Conservation (phyloP, 1,140 invertebrate species). For the Steinernema khuongi region DNA sequence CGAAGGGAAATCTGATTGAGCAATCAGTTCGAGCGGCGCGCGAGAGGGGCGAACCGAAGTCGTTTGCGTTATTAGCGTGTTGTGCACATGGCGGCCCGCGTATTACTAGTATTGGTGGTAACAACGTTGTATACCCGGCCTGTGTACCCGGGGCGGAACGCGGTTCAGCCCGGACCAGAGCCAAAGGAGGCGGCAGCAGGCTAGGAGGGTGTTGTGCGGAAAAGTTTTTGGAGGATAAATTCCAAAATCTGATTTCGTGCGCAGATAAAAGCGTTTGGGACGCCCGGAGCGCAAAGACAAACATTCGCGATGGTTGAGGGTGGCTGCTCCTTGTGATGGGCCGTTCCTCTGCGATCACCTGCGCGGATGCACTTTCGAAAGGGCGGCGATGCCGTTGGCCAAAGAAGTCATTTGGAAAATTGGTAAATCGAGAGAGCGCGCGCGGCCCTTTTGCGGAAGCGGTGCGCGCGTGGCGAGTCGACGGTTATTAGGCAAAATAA, state of each 20-base stretch:
- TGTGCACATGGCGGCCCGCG: background rate
- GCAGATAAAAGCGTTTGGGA: background rate
- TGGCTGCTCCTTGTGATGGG: too few relatives aligned
- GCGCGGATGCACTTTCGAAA: background rate
- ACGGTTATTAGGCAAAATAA: constrained; percentile 8
- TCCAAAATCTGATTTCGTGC: background rate
- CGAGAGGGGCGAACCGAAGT: background rate
- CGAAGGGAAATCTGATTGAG: constrained; percentile 12
- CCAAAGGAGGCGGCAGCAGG: background rate
- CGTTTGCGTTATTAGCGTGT: background rate
- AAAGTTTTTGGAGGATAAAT: constrained; percentile 12
- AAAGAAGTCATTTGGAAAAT: constrained; percentile 14
- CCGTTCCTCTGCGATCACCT: background rate
- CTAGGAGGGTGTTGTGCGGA: background rate
- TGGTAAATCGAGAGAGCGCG: constrained; percentile 10
- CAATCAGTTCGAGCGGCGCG: constrained; percentile 14
- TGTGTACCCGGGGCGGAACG: too few relatives aligned
- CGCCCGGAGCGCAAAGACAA: background rate
- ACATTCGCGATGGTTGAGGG: background rate
- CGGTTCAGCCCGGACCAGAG: too few relatives aligned
- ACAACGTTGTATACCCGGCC: too few relatives aligned
- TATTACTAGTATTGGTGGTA: background rate
- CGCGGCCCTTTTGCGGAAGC: background rate
- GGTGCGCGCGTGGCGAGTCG: background rate
- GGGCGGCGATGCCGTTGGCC: background rate